Evolutionary conservation across 1,140 invertebrate genomes (phyloP).

Genomic region (Cherax destructor): DNA sequence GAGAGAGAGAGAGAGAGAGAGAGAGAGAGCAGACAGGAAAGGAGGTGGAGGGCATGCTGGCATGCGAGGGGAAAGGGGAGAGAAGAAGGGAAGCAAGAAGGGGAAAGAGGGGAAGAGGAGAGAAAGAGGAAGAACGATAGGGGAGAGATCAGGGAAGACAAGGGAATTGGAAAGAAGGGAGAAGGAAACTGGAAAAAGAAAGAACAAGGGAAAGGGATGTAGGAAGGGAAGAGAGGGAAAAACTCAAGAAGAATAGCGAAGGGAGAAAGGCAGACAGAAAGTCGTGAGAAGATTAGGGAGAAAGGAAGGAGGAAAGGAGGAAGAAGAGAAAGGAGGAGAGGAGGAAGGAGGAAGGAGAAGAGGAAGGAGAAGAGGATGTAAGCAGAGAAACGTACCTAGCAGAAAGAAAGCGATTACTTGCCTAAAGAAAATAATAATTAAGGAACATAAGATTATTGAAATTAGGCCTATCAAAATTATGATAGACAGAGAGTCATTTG

Average conservation of each 20-base stretch:
- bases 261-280: slow-evolving; percentile 33
- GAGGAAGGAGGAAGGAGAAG: not conserved
- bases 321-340: not conserved
- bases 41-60: too few relatives aligned
- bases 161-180: slow-evolving; percentile 48
- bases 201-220: slow-evolving; percentile 15
- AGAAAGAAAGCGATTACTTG: not conserved
- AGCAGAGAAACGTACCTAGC: not conserved
- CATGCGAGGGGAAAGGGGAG: slow-evolving; percentile 7
- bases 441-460: not conserved
- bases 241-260: slow-evolving; percentile 36
- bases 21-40: too few relatives aligned
- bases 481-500: not conserved
- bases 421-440: not conserved
- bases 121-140: slow-evolving; percentile 1
- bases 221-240: slow-evolving; percentile 31
- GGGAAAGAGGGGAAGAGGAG: not conserved
- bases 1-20: too few relatives aligned
- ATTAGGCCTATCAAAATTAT: not conserved
- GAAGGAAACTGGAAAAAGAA: slow-evolving; percentile 40
- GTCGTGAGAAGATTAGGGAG: slow-evolving; percentile 23
- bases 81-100: slow-evolving; percentile 4
- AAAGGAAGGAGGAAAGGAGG: not conserved
- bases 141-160: slow-evolving; percentile 21
- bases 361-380: slow-evolving; percentile 11